Conservation (phyloP, 2,888 invertebrate species). For the Itoplectis maculator region DNA sequence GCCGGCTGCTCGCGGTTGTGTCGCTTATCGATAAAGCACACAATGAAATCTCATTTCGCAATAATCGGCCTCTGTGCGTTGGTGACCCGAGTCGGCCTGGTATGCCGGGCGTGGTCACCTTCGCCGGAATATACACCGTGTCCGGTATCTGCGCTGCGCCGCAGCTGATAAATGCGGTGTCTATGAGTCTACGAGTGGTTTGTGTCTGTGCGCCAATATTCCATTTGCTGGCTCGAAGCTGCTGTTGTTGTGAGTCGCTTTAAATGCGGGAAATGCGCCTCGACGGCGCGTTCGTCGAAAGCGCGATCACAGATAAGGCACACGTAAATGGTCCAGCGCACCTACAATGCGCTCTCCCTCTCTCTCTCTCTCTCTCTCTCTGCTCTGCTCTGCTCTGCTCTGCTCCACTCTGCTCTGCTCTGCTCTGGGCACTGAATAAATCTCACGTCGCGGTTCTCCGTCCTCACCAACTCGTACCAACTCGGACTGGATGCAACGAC, state of each 20-base stretch:
- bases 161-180: too few species aligned
- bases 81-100: slow-evolving; percentile 71
- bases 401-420: background rate
- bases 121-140: slow-evolving; percentile 59
- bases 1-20: background rate
- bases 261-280: slow-evolving; percentile 58
- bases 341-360: slow-evolving; percentile 16
- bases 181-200: too few species aligned
- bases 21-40: slow-evolving; percentile 53
- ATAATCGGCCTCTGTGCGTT: slow-evolving; percentile 67
- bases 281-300: slow-evolving; percentile 68
- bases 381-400: background rate
- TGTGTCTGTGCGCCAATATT: slow-evolving; percentile 21
- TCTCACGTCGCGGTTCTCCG: too few species aligned
- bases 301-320: slow-evolving; percentile 78
- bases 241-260: slow-evolving; percentile 21
- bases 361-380: slow-evolving; percentile 18
- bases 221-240: background rate
- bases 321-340: slow-evolving; percentile 33
- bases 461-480: background rate
- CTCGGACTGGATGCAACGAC: too few species aligned
- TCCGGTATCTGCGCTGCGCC: slow-evolving; percentile 32
- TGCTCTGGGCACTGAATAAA: too few species aligned
- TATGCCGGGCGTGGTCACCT: slow-evolving; percentile 80
- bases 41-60: slow-evolving; percentile 73